phyloP scores from a whole-genome alignment of 2,113 vertebrate species.

The Phalacrocorax brasilianus region DNA sequence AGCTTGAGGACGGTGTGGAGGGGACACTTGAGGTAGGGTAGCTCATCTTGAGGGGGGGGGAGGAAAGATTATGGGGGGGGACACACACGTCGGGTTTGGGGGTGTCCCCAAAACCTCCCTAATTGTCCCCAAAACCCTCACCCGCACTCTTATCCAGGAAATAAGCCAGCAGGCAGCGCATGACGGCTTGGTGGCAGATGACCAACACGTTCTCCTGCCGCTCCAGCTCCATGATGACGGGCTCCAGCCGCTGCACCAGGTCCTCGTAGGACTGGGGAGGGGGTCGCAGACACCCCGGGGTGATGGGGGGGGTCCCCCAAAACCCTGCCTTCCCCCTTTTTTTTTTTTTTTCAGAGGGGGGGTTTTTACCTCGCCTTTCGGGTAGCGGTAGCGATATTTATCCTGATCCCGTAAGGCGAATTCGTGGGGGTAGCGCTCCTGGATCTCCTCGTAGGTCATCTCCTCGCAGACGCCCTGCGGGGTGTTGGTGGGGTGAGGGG shows the following conservation, averaged over 20 bases:
- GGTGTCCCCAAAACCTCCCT: no score
- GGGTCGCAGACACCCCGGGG: neutral
- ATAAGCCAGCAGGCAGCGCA: conserved; percentile 92
- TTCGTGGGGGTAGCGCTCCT: conserved; percentile 84
- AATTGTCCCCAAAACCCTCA: conserved; percentile 16
- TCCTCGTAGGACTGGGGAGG: conserved; percentile 87
- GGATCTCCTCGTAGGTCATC: conserved; percentile 93
- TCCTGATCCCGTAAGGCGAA: conserved; percentile 91
- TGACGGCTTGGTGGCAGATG: conserved; percentile 89
- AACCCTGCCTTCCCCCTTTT: neutral
- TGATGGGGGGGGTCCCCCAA: neutral
- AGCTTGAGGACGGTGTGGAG: conserved; percentile 78
- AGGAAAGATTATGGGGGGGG: no score
- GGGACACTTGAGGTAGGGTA: conserved; percentile 76
- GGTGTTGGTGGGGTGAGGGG: no score
- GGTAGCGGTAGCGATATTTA: conserved; percentile 93
- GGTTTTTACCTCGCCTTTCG: conserved; percentile 88
- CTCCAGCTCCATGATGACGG: conserved; percentile 95
- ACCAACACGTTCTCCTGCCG: conserved; percentile 91
- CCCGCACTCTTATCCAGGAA: conserved; percentile 90
- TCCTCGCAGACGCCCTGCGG: conserved; percentile 89
- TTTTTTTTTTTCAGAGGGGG: no score
- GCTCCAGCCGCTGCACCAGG: conserved; percentile 90
- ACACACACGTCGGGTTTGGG: no score
- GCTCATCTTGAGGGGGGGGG: neutral